Evolutionary conservation across 1,140 invertebrate genomes (phyloP), one percentile per base, ranked within the genome.

Genomic region (Cotesia chilonis): DNA sequence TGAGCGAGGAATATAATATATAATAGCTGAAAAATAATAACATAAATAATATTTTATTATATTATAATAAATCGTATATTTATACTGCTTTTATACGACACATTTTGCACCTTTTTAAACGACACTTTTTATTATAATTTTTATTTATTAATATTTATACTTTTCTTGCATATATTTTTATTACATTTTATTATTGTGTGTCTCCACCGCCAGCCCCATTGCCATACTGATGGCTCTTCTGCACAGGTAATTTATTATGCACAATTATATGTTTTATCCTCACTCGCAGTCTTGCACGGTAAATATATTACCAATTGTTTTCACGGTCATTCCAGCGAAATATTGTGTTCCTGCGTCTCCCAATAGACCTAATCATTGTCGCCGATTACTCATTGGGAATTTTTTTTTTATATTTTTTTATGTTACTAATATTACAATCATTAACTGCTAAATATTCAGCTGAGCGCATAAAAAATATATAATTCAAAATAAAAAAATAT

Each of bases 191-290:
- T 81, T 83, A 85, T 86, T 87, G 83, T 87, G 85, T 87, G 85
- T 86, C 85, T 87, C 84, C 87, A 85, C 83, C 86, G 88, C 89
- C 91, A 94, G 93, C 92, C 92, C 93, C 84, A 92, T 94, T 90
- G 93, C 92, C 91, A 92, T 91, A 87, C 92, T 94, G 88, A 92
- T 94, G 92, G 92, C 92, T 89, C 89, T 94, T 83, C 89, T 94
- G 83, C 90, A 92, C 89, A 95, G 94, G 93, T 94, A 95, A 92
- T 86, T 76, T 83, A 87, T 82, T 83, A 84, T 85, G 84, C 85
- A 87, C 85, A 85, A 86, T 80, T 83, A 81, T 80, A 79, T 76
- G 83, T 86, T 82, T 85, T 83, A 83, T 83, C 81, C 76, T 82
- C 79, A 80, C 79, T 82, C 80, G 81, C 81, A 80, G 79, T 81